A percentile compares a stretch with the other conserved stretches of the same genome.
These are phyloP conservation scores for Rhopalosiphum padi DNA, from an alignment of 1,140 invertebrate species.

Conservation along the genomic window DNA sequence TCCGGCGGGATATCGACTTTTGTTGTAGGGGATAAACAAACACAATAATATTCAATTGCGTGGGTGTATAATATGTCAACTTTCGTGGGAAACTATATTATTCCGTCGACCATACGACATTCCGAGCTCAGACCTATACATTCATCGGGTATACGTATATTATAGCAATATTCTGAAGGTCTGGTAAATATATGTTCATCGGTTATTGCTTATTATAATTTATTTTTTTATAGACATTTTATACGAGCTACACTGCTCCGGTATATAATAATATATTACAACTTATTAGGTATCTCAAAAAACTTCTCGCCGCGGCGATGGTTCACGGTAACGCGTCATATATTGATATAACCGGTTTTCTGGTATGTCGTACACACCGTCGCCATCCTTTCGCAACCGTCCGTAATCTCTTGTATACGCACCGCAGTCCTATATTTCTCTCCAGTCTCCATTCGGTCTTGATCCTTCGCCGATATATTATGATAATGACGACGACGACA, in stretches of 20 bases:
- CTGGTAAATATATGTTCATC: background rate
- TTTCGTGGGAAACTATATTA: background rate
- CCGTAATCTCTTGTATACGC: too few relatives aligned
- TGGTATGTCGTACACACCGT: background rate
- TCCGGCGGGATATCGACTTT: background rate
- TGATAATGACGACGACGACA: too few relatives aligned
- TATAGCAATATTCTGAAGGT: background rate
- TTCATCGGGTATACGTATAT: background rate
- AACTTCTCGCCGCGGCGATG: background rate
- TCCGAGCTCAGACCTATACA: background rate
- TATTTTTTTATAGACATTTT: background rate
- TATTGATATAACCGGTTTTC: conserved; percentile 6
- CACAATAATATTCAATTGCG: background rate
- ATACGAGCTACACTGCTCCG: background rate
- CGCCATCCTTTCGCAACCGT: background rate
- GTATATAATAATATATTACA: background rate
- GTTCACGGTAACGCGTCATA: background rate
- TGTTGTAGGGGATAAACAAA: background rate
- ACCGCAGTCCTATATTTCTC: too few relatives aligned
- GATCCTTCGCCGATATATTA: too few relatives aligned
- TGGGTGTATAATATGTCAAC: background rate
- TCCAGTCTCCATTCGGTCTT: too few relatives aligned
- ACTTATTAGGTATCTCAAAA: background rate
- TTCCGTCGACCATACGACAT: background rate
- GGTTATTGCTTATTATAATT: too few relatives aligned